Evolutionary conservation across 2,113 vertebrate species (phyloP), one percentile per base, ranked within the genome.

Genomic region (Eupsittula cactorum): DNA sequence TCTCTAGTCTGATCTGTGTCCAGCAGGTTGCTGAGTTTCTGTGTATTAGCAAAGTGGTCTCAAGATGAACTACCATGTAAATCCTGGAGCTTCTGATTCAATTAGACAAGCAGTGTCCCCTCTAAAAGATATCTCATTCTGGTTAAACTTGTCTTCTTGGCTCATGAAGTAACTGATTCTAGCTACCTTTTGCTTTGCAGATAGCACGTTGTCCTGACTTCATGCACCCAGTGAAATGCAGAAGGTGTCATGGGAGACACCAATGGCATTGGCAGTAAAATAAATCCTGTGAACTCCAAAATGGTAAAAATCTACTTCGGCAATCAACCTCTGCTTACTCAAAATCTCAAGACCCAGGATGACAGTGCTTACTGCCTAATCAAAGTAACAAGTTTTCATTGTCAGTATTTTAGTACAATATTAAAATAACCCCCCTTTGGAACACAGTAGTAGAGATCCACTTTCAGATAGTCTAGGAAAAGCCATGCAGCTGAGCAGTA

Each of bases 391-490:
- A 62, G 49, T 47, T 93, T 92, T 84, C 44, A 49, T 70, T 93
- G 67, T 67, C 70, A 70, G 37, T 91, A 83, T 94, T 93, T 94
- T 63, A 80, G 67, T 42, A 46, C 53, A 63, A 85, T 73, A 46
- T 86, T 86, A 91, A 95, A 96, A 96, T 94, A 97, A 59, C 14
- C 15, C 5, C 33, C 37, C 49, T 92, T 79, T 73, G 81, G 81
- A 82, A 70, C 74, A 89, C 35, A 79, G 87, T 41, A 94, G 46
- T 60, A 57, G 7, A 3, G 64, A 91, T 93, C 82, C 60, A 83
- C 29, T 96, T 96, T 93, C 90, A 88, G 75, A 91, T 33, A 59
- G 70, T 17, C 93, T 80, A 93, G 92, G 78, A 92, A 97, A 97
- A 96, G 92, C 79, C 63, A 50, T 11, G 37, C 79, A 95, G 93